These are phyloP conservation scores for Rousettus leschenaultii DNA, from an alignment of 2,113 vertebrate species.

Conservation along the genomic window DNA sequence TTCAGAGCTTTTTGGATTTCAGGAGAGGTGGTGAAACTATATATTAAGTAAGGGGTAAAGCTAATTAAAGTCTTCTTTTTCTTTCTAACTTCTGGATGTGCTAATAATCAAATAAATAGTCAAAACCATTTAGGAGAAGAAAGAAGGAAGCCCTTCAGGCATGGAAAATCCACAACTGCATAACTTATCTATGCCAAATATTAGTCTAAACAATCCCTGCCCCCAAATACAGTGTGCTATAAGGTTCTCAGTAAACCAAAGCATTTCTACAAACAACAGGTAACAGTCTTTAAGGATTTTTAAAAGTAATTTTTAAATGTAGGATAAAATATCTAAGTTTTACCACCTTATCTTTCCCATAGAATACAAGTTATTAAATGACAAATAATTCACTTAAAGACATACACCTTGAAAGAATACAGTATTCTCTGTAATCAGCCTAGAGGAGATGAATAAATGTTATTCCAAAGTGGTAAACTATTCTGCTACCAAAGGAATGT, in stretches of 20 bases:
- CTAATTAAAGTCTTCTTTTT: background rate
- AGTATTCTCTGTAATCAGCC: background rate
- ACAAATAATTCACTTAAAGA: background rate
- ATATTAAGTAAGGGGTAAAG: background rate
- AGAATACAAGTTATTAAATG: conserved; percentile 29
- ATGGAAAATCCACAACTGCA: conserved; percentile 39
- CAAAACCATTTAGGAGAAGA: conserved; percentile 4
- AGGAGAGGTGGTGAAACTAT: background rate
- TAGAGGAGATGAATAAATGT: background rate
- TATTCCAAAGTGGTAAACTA: background rate
- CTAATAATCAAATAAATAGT: conserved; percentile 23
- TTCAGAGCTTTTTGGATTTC: background rate
- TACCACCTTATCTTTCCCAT: background rate
- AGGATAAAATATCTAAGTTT: background rate
- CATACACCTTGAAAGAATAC: background rate
- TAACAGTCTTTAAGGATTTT: background rate
- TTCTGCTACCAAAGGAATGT: conserved; percentile 9
- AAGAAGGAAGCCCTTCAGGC: conserved; percentile 47
- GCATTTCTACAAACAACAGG: background rate
- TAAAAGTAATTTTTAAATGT: background rate
- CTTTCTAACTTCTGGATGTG: conserved; percentile 12
- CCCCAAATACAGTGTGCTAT: background rate
- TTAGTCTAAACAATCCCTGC: background rate
- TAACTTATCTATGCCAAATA: conserved; percentile 7
- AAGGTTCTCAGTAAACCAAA: background rate